Evolutionary conservation across 2,888 invertebrate genomes (phyloP).

Genomic region (Rotaria socialis): DNA sequence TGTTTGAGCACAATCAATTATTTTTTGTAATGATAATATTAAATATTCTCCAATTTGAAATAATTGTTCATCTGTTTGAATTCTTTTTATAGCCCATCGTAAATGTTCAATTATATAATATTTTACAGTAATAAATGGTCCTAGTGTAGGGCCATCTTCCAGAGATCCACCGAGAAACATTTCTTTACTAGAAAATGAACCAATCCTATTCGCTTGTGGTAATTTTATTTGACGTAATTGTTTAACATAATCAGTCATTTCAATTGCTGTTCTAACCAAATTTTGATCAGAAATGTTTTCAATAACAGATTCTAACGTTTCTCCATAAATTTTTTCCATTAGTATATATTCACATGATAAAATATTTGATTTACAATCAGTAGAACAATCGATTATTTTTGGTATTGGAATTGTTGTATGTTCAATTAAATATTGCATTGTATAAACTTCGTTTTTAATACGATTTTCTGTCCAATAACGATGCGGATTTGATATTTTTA

Average conservation of each 20-base stretch:
- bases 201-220: background rate
- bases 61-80: background rate
- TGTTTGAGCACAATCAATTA: background rate
- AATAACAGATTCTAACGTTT: background rate
- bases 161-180: background rate
- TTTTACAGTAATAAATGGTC: background rate
- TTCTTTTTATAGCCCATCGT: background rate
- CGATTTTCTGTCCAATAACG: background rate
- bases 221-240: background rate
- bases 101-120: background rate
- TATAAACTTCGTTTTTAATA: background rate
- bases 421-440: background rate
- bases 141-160: background rate
- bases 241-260: background rate
- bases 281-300: background rate
- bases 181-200: background rate
- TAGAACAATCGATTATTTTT: background rate
- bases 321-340: background rate
- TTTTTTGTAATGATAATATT: background rate
- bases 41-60: background rate
- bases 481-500: slow-evolving; percentile 19
- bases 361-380: background rate
- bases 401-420: slow-evolving; percentile 11
- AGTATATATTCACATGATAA: background rate
- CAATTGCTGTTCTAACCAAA: background rate